Evolutionary conservation across 30 jellyfish, hydroid and myxozoan genomes (phyloP).

Genomic region (Sanderia malayensis): DNA sequence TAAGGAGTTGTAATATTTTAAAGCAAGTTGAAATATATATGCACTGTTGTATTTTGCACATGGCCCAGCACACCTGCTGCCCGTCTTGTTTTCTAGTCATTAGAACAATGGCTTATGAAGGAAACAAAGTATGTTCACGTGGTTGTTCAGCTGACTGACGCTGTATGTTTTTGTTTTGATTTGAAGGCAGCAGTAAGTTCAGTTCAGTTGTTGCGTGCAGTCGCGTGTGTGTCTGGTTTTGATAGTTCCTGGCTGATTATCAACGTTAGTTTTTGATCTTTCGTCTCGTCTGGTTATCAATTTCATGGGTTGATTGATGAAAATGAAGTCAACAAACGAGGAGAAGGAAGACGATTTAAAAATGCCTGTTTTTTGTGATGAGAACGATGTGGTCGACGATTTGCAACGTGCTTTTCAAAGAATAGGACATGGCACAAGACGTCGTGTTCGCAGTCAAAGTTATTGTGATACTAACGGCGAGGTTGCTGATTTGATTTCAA

Average conservation of each 20-base stretch:
- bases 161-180: conserved; percentile 46
- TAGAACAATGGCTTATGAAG: background rate
- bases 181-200: background rate
- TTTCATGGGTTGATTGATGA: too few relatives aligned
- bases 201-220: conserved; percentile 1
- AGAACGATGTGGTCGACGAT: background rate
- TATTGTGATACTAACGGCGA: background rate
- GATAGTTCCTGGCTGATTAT: background rate
- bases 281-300: too few relatives aligned
- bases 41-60: too few relatives aligned
- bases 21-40: too few relatives aligned
- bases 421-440: background rate
- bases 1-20: too few relatives aligned
- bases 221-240: background rate
- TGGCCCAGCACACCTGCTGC: conserved; percentile 12
- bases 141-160: conserved; percentile 41
- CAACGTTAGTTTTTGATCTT: too few relatives aligned
- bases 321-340: background rate
- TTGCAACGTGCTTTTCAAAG: conserved; percentile 7
- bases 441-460: conserved; percentile 6
- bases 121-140: conserved; percentile 43
- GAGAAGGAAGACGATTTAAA: background rate
- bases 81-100: too few relatives aligned
- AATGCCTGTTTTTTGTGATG: too few relatives aligned
- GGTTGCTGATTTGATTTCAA: background rate